Conservation (phyloP, 2,113 vertebrate genomes). For the Tupaia chinensis region DNA sequence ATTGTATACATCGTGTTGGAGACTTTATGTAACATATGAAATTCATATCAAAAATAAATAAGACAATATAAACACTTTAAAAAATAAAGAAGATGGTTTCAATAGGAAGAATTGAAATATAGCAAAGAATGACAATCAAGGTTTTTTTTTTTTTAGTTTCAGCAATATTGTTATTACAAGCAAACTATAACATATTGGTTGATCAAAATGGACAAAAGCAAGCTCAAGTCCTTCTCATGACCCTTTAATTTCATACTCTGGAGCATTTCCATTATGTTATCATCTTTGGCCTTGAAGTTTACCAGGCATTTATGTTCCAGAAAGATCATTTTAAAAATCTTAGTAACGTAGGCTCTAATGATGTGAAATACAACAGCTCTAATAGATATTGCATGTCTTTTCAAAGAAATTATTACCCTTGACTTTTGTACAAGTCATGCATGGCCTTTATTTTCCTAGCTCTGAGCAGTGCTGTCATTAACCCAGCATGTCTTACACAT, state of each 20-base stretch:
- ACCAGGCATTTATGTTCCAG: background rate
- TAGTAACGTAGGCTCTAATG: slow-evolving; percentile 28
- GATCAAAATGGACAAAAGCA: slow-evolving; percentile 42
- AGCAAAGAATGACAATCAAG: background rate
- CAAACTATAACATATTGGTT: background rate
- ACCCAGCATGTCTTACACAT: background rate
- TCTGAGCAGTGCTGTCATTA: slow-evolving; percentile 32
- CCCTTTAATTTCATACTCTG: background rate
- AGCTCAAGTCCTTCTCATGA: background rate
- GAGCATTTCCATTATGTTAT: slow-evolving; percentile 13
- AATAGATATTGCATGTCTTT: background rate
- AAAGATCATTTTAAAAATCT: slow-evolving; percentile 20
- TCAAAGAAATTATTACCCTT: slow-evolving; percentile 33
- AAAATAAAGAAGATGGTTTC: background rate
- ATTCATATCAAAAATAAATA: too few relatives aligned
- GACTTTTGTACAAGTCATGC: background rate
- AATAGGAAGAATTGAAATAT: background rate
- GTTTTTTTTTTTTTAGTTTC: slow-evolving; percentile 12
- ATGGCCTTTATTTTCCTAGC: slow-evolving; percentile 48
- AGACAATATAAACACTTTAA: too few relatives aligned
- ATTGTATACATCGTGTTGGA: too few relatives aligned
- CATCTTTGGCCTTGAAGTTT: slow-evolving; percentile 18
- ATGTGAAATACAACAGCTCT: background rate
- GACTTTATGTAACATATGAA: too few relatives aligned
- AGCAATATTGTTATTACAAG: slow-evolving; percentile 29